Base-by-base conservation (phyloP, 2,888 invertebrate species). In the Endomychus coccineus region DNA sequence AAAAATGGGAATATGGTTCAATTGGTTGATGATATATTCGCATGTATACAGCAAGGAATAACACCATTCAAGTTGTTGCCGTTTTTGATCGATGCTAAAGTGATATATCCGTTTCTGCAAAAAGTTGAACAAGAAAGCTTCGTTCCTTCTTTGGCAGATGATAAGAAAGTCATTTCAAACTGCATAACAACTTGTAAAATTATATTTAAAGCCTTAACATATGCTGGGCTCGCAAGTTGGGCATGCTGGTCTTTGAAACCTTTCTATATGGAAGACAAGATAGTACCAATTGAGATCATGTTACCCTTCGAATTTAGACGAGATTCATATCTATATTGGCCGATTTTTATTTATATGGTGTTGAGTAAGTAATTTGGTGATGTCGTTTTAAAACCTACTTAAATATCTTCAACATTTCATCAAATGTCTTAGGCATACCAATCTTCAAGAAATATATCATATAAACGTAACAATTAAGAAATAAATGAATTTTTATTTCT, bases 251-350 rank as follows among this genome's bases (percentile, higher is more conserved):
- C 34, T 1, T 16, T 27, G 2, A 32, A 32, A 21, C 36, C 34
- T 11, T 28, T 41, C 3, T 24, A 31, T 13, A 13, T 23, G 4
- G 28, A 32, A 6, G 34, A 42, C 3, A 35, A 36, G 17, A 27
- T 17, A 12, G 33, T 44, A 11, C 39, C 40, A 0, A 30, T 41
- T 3, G 39, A 41, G 3, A 19, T 45, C 5, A 39, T 40, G 39
- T 27, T 45, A 21, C 44, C 44, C 2, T 44, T 44, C 25, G 32
- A 40, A 10, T 4, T 35, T 16, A 22, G 37, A 27, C 24, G 16
- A 13, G 34, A 21, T n/a, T 6, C 21, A 9, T 17, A 2, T 1
- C 3, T 27, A 4, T 37, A 31, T 31, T 32, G 27, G 14, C 13
- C 19, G 9, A 24, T 27, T 17, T 31, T 19, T 16, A 9, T 17